phyloP scores from a whole-genome alignment of 2,888 invertebrate species.

The Mechanitis messenoides region DNA sequence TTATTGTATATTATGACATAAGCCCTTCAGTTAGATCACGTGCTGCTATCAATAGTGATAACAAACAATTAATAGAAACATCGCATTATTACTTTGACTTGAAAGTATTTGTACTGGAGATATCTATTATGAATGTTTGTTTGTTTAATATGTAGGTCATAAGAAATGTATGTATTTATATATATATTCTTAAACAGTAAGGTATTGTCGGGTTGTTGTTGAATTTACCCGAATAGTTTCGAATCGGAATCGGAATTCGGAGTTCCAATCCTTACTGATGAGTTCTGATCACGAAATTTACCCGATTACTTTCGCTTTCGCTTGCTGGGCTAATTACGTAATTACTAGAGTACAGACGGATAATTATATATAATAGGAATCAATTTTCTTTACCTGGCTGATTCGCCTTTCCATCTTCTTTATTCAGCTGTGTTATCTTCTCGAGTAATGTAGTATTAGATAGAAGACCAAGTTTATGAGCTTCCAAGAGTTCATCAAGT shows the following conservation, averaged over 20 bases:
- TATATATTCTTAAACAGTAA: no score
- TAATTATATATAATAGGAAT: no score
- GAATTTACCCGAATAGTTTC: no score
- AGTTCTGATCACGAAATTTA: no score
- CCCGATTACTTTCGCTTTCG: no score
- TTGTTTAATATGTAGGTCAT: no score
- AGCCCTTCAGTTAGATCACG: conserved; percentile 3
- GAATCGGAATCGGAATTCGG: no score
- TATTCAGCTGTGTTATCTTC: conserved; percentile 52
- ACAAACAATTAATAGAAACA: conserved; percentile 6
- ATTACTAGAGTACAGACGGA: no score
- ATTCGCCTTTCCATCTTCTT: conserved; percentile 75
- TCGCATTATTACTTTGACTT: not conserved
- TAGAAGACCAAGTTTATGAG: conserved; percentile 58
- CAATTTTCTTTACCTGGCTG: conserved; percentile 60
- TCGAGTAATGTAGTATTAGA: conserved; percentile 48
- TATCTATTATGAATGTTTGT: not conserved
- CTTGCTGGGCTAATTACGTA: no score
- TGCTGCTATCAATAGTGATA: not conserved
- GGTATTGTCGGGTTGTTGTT: no score
- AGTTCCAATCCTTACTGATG: no score
- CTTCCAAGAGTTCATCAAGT: conserved; percentile 78
- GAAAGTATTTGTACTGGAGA: not conserved
- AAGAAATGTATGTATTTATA: not conserved
- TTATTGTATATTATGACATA: no score